Evolutionary conservation across 2,113 vertebrate genomes (phyloP), one percentile per base, ranked within the genome.

Genomic region (Rhinoderma darwinii): DNA sequence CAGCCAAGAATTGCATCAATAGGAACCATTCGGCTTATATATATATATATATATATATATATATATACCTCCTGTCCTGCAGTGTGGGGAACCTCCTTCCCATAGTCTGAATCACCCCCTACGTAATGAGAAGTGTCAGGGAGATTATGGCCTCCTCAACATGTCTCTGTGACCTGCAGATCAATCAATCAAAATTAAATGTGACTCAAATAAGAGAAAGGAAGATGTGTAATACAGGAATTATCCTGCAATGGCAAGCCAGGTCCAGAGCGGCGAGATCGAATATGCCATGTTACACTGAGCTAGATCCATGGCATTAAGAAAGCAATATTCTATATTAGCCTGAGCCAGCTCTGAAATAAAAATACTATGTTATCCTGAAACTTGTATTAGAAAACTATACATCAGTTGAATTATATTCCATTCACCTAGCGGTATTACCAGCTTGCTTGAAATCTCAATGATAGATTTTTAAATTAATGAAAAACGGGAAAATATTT

Each of bases 161-260:
- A 75, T 63, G 86, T 44, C 86, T 75, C 68, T 73, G 37, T 82
- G 86, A 87, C 86, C 86, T 35, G 51, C 68, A 87, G 79, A 87
- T 82, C 86, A 87, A 87, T 87, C 86, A 82, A 87, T 87, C 86
- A 82, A 82, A 87, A 87, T 82, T 87, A 87, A 82, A 87, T 87
- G 68, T 82, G 77, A 59, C 61, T 15, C 70, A 50, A 70, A 43
- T 27, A 61, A n/a, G 17, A 77, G 84, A 86, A 47, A 81, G 56
- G 35, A 66, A 87, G 39, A 59, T 37, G 51, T 74, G 68, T 87
- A 82, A 87, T 87, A 63, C 83, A 47, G 70, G 86, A 82, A 75
- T 87, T 87, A 87, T 82, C 79, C 68, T 39, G 47, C 35, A 54
- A 59, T n/a, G 78, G 35, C 17, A 9, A 63, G n/a, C 27, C 66